phyloP scores from a whole-genome alignment of 2,888 invertebrate genomes.

The Tetanocera ferruginea region DNA sequence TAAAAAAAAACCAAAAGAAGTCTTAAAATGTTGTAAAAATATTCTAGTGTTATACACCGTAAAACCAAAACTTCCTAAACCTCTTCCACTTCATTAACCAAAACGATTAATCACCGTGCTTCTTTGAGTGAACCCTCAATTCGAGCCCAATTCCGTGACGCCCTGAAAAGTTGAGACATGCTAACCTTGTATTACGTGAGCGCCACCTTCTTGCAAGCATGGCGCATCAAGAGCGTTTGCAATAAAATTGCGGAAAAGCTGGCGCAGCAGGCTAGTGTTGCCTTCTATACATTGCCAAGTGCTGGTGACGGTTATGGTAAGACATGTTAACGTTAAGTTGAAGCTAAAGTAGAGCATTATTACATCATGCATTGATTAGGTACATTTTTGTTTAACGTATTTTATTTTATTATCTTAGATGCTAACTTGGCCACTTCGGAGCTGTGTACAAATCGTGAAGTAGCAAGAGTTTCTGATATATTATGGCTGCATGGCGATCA shows the following conservation, averaged over 20 bases:
- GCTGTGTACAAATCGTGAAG: conserved; percentile 64
- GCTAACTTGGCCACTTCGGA: conserved; percentile 66
- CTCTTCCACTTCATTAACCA: not conserved
- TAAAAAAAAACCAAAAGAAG: not conserved
- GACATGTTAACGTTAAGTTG: not conserved
- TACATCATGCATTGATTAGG: not conserved
- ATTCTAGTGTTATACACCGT: not conserved
- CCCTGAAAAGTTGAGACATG: conserved; percentile 62
- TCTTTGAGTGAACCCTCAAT: not conserved
- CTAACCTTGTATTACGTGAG: conserved; percentile 87
- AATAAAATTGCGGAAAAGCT: conserved; percentile 77
- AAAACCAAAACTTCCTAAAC: not conserved
- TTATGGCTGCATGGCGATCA: conserved; percentile 66
- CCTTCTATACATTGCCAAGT: conserved; percentile 74
- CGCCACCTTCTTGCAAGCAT: conserved; percentile 85
- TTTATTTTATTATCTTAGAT: conserved; percentile 54
- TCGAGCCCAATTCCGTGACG: not conserved
- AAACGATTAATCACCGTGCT: not conserved
- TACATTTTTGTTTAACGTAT: conserved; percentile 11
- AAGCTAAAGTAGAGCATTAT: not conserved
- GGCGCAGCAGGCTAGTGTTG: conserved; percentile 74
- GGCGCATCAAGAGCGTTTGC: conserved; percentile 80
- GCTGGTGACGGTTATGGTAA: conserved; percentile 66
- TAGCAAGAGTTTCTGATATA: conserved; percentile 68
- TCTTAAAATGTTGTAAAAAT: not conserved